Evolutionary conservation across 2,888 invertebrate genomes (phyloP), one percentile per base, ranked within the genome.

Genomic region (Aphodius sticticus): DNA sequence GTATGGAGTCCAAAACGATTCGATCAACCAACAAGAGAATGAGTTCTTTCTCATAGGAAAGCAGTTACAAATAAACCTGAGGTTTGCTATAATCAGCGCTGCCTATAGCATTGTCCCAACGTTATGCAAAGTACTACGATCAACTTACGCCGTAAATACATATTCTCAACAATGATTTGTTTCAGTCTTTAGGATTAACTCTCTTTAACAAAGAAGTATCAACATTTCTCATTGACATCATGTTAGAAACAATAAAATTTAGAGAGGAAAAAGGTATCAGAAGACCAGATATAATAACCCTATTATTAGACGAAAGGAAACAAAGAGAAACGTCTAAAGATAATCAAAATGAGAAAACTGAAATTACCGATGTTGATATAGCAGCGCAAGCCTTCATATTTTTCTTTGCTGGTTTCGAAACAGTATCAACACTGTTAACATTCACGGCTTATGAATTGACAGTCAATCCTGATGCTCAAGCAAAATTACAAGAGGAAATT

Each of bases 401-500:
- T 86, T 90, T 91, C 85, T 85, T 91, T 2, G 91, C 90, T 16
- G 91, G 91, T 0, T 91, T 90, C 82, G 91, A 91, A 69, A 89
- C 90, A 0, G 88, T 89, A 0, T 88, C 91, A 0, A 88, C 89
- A 78, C 82, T 89, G 9, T 87, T 91, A 83, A 88, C 88, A 0
- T 92, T 92, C 81, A 84, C 90, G 0, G 86, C 91, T 0, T 90
- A 92, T 74, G 93, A 93, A 85, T 84, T 94, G 26, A 92, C 93
- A 53, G 77, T 91, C 5, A 90, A 93, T 86, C 90, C 91, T 16
- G 92, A 93, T 0, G 86, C 92, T 0, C 93, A 93, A 85, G 88
- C 90, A 4, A 90, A 86, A 77, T 86, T 93, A 1, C 88, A 88
- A 2, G 84, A 90, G 71, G 93, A 93, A 84, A 85, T 87, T 69